Base-by-base conservation (phyloP, 1,140 invertebrate genomes). In the Caenorhabditis latens region DNA sequence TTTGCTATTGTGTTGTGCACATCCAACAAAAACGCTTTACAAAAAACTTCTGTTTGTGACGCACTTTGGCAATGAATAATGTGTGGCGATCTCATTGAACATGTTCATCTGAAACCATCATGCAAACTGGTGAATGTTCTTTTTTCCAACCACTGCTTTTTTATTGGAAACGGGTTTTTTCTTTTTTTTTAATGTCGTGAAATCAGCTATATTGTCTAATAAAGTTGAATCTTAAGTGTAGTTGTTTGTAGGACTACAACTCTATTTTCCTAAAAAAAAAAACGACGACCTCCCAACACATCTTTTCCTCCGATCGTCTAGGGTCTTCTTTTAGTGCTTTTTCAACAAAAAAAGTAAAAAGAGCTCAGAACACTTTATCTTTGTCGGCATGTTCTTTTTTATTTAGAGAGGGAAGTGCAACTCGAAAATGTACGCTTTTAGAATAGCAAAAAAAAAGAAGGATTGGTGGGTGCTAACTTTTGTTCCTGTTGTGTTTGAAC, bases 51-150 rank as follows among this genome's bases (percentile, higher is more conserved):
- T 43, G 65, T 7, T 46, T 6, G 42, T 71, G 65, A 71, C 65
- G 65, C 40, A 71, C 65, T 71, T 71, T 71, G 40, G 13, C 65
- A 11, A 71, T 71, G 65, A 71, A 71, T 71, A 71, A 71, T 71
- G 42, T 46, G 40, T 63, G 24, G 9, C 32, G 9, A 63, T 63
- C 61, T 63, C 61, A 63, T 63, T 14, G 61, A 63, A 63, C 61
- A 63, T 63, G 61, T 63, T 63, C 65, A 71, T 40, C 24, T 7
- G 61, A 63, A 63, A 46, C 65, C 4, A 46, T 46, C 40, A 71
- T 71, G 65, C 65, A 71, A n/a, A 46, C 65, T 71, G 4, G 16
- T 2, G 46, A 2, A 32, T 24, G 14, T 43, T 16, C 14, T 71
- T 71, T 46, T 46, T 63, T 8, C 32, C 32, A 32, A 32, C 32